A percentile compares a stretch with the other conserved stretches of the same genome.
Evolutionary conservation across 2,113 vertebrate genomes (phyloP).

Genomic region (Meleagris gallopavo): DNA sequence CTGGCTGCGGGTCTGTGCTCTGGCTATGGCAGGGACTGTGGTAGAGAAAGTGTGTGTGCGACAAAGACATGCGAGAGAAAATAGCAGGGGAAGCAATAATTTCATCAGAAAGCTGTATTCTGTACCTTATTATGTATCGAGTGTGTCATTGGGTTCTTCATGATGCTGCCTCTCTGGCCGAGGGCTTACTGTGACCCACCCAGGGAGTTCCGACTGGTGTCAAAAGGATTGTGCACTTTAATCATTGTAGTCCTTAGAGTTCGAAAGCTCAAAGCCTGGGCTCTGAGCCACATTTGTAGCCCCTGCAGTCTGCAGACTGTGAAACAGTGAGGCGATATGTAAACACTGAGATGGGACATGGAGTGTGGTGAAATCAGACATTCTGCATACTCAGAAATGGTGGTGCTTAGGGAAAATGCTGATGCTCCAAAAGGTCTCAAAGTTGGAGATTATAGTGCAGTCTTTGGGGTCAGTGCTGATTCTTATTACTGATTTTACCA

Average conservation of each 20-base stretch:
- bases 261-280: neutral
- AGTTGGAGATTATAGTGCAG: neutral
- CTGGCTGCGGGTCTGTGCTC: neutral
- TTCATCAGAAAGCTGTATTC: neutral
- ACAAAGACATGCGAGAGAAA: neutral
- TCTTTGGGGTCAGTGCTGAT: rapidly evolving
- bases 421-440: rapidly evolving
- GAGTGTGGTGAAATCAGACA: neutral
- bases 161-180: neutral
- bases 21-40: neutral
- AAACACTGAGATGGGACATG: neutral
- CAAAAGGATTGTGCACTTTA: rapidly evolving
- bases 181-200: rapidly evolving
- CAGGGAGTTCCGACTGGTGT: neutral
- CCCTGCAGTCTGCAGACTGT: neutral
- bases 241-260: neutral
- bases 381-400: neutral
- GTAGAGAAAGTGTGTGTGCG: neutral
- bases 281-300: neutral
- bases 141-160: neutral
- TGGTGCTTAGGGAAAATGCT: neutral
- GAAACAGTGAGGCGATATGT: neutral
- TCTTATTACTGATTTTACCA: neutral
- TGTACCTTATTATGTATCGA: neutral
- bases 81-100: neutral